phyloP scores from a whole-genome alignment of 2,113 vertebrate genomes.

The Etheostoma spectabile region DNA sequence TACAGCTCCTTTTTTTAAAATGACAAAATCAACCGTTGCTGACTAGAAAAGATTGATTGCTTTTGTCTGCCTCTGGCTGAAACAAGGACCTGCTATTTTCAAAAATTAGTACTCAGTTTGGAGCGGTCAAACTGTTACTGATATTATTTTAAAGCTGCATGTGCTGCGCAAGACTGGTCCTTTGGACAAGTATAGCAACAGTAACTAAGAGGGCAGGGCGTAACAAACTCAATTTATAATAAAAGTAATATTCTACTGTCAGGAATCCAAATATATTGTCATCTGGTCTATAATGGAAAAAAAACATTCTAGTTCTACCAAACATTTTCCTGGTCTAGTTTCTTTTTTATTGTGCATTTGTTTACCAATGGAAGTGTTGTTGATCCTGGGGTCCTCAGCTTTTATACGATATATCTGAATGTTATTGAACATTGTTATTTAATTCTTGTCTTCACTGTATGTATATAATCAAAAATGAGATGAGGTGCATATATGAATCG shows the following conservation, averaged over 20 bases:
- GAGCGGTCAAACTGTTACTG: neutral
- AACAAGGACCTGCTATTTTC: neutral
- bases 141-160: neutral
- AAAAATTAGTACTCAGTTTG: neutral
- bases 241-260: slow-evolving; percentile 11
- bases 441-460: slow-evolving; percentile 86
- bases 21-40: too few species aligned
- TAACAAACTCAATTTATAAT: neutral
- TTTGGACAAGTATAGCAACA: neutral
- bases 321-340: slow-evolving; percentile 53
- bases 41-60: neutral
- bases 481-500: slow-evolving; percentile 82
- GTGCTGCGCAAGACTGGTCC: neutral
- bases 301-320: slow-evolving; percentile 37
- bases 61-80: neutral
- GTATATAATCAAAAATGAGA: slow-evolving; percentile 81
- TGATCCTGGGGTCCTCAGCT: slow-evolving; percentile 75
- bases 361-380: slow-evolving; percentile 83
- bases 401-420: slow-evolving; percentile 84
- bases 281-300: slow-evolving; percentile 20
- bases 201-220: neutral
- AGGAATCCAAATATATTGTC: slow-evolving; percentile 58
- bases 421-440: slow-evolving; percentile 86
- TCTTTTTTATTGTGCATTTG: slow-evolving; percentile 65
- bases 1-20: too few species aligned